Evolutionary conservation across 2,888 invertebrate species (phyloP).

Genomic region (Dynastes tityus): DNA sequence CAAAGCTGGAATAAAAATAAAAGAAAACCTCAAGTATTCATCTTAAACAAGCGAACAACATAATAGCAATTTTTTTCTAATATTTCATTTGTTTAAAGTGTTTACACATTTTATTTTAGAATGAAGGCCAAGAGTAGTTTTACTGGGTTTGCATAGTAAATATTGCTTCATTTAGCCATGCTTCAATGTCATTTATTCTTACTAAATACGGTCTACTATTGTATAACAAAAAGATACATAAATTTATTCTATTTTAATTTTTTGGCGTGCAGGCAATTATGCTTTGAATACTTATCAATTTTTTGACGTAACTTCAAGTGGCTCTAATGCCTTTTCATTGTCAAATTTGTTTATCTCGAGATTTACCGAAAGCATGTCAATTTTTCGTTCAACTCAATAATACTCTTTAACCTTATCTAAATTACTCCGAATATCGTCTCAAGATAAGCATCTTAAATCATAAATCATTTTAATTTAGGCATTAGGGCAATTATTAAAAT

Average conservation of each 20-base stretch:
- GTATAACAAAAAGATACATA: background rate
- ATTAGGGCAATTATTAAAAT: background rate
- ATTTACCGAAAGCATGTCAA: too few relatives aligned
- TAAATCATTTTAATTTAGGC: background rate
- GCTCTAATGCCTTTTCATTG: too few relatives aligned
- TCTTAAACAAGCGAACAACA: background rate
- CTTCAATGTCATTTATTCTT: slow-evolving; percentile 34
- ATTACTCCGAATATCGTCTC: background rate
- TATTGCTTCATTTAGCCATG: slow-evolving; percentile 12
- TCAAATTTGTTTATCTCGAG: too few relatives aligned
- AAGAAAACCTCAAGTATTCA: background rate
- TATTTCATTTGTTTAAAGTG: background rate
- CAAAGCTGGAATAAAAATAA: too few relatives aligned
- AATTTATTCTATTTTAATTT: slow-evolving; percentile 26
- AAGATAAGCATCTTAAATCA: background rate
- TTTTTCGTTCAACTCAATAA: too few relatives aligned
- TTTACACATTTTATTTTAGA: background rate
- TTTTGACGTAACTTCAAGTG: too few relatives aligned
- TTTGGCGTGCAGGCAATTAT: background rate
- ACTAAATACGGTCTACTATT: slow-evolving; percentile 3
- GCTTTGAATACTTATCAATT: too few relatives aligned
- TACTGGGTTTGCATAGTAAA: background rate
- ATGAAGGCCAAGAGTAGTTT: background rate
- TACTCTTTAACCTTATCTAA: background rate
- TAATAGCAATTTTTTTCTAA: background rate